These are phyloP conservation scores for Prenolepis imparis DNA, from an alignment of 2,888 invertebrate genomes.

Conservation along the genomic window DNA sequence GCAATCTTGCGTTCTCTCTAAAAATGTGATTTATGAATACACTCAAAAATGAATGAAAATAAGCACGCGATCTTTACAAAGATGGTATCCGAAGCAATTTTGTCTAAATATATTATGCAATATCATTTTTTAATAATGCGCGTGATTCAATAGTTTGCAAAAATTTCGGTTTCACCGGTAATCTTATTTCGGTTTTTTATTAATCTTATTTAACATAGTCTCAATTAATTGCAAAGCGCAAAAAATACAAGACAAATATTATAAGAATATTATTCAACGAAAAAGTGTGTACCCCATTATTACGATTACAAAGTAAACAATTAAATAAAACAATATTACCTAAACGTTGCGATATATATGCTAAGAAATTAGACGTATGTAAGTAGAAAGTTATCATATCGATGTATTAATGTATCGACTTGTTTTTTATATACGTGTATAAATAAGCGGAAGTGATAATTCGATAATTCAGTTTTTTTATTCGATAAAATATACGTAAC, in stretches of 20 bases:
- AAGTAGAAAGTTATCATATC: not conserved
- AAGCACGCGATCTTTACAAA: not conserved
- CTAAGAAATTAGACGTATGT: not conserved
- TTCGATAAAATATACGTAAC: not conserved
- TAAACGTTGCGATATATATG: not conserved
- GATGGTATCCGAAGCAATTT: not conserved
- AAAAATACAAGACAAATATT: not conserved
- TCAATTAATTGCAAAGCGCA: not conserved
- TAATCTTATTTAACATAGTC: not conserved
- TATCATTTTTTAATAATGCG: slow-evolving; percentile 4
- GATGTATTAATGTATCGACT: not conserved
- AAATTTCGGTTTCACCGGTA: not conserved
- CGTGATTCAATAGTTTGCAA: not conserved
- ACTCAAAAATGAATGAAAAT: not conserved
- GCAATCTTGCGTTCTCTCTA: not conserved
- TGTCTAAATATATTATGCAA: not conserved
- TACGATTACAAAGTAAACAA: not conserved
- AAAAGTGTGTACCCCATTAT: not conserved
- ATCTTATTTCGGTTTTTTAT: not conserved
- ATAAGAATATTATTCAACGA: not conserved
- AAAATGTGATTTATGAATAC: slow-evolving; percentile 16
- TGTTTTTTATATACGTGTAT: not conserved
- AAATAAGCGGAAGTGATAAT: slow-evolving; percentile 10
- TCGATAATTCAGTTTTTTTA: slow-evolving; percentile 13
- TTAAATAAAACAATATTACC: not conserved